Base-by-base conservation (phyloP, 2,797 vertebrate species). In the Danio jaintianensis region DNA sequence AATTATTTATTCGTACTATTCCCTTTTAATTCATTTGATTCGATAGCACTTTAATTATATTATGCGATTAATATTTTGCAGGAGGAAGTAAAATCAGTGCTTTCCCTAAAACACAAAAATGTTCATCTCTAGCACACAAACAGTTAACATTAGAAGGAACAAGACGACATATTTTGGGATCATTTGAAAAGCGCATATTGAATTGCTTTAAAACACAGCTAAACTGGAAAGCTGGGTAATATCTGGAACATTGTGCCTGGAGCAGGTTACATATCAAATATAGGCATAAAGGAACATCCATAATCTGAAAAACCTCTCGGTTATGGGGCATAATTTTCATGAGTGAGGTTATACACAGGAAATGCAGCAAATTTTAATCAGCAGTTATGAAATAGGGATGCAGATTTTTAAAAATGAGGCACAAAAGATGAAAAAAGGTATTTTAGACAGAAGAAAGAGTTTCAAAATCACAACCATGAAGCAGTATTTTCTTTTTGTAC, bases 181-280 rank as follows among this genome's bases (percentile, higher is more conserved):
- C 74, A 70, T 42, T 6, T 36, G 2, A 56, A 66, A 47, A n/a
- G 9, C 0, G 52, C 52, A 58, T 38, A 68, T 67, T 68, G 63
- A 68, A 55, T 68, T 78, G 7, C n/a, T 77, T 67, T 77, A 67
- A 77, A 56, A 56, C 8, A 69, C 15, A 56, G 50, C 62, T 66
- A 13, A 77, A 66, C 4, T 29, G 12, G 59, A 20, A 63, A 42
- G 53, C 75, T 38, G 12, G 52, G 63, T 78, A 68, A 68, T 78
- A 78, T 78, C n/a, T 78, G 63, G 22, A 78, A 78, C 75, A 68
- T 58, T 66, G 75, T 58, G 63, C 75, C 64, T 59, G 22, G 43
- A 78, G 75, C 75, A 78, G 38, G 75, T 78, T 59, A 68, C 42
- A 78, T 78, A 58, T 68, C 52, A 78, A 78, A 78, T 78, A 78